phyloP scores from a whole-genome alignment of 1,140 invertebrate genomes.

The Charaxes varanes region DNA sequence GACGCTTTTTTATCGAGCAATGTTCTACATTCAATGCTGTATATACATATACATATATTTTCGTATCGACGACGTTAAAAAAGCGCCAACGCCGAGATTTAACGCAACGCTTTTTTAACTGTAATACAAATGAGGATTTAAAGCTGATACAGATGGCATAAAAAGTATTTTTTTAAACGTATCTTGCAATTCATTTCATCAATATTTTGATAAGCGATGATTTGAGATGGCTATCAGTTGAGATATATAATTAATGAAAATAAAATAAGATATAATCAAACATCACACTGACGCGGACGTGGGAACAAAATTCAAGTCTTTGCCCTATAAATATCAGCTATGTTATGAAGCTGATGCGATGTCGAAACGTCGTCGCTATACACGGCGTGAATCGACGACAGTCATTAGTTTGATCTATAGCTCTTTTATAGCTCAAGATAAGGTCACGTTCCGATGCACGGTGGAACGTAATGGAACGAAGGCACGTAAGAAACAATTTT shows the following conservation, averaged over 20 bases:
- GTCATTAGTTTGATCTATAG: conserved; percentile 20
- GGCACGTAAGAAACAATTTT: conserved; percentile 4
- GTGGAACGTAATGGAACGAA: conserved; percentile 1
- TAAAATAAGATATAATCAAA: neutral
- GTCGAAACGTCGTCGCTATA: conserved; percentile 12
- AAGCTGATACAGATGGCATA: too few species aligned
- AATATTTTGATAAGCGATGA: too few species aligned
- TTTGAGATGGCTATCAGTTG: neutral
- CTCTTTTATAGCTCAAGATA: conserved; percentile 17
- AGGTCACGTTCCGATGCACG: conserved; percentile 7
- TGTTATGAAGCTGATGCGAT: neutral
- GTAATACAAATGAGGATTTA: too few species aligned
- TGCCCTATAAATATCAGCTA: neutral
- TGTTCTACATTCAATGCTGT: too few species aligned
- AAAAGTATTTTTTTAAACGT: too few species aligned
- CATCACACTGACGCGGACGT: neutral
- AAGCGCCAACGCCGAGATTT: too few species aligned
- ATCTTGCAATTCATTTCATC: too few species aligned
- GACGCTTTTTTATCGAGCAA: too few species aligned
- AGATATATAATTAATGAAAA: neutral
- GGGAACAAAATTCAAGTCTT: neutral
- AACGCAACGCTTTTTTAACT: too few species aligned
- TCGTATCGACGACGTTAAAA: too few species aligned
- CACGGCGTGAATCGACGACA: conserved; percentile 5
- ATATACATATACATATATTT: too few species aligned